Percentiles rank a stretch among this genome's conserved stretches.
These are phyloP conservation scores for Pseudoatta argentina DNA, from an alignment of 1,140 invertebrate genomes.

Conservation along the genomic window DNA sequence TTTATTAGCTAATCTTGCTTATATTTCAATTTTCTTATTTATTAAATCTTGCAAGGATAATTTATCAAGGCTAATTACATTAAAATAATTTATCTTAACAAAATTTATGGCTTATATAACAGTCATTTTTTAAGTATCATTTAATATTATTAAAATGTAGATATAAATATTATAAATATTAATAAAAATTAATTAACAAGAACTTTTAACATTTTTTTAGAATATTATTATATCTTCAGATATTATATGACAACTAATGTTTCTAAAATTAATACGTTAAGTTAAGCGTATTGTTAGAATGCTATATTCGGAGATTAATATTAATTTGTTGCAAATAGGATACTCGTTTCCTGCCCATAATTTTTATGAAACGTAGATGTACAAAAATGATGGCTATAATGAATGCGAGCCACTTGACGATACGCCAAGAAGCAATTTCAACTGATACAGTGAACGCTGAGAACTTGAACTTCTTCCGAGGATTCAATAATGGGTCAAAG, in stretches of 20 bases:
- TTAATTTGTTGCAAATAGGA: constrained; percentile 3
- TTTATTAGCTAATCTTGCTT: constrained; percentile 24
- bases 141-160: neutral
- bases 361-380: neutral
- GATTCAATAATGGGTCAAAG: constrained; percentile 5
- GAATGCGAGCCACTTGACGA: constrained; percentile 12
- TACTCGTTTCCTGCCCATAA: neutral
- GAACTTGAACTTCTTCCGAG: constrained; percentile 48
- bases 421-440: constrained; percentile 52
- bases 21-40: neutral
- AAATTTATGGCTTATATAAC: neutral
- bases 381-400: neutral
- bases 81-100: neutral
- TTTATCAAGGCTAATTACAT: neutral
- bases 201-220: neutral
- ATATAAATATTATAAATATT: constrained; percentile 2
- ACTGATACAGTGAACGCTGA: constrained; percentile 9
- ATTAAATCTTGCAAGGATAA: constrained; percentile 15
- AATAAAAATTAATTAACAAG: neutral
- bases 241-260: neutral
- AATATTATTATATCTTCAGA: constrained; percentile 1
- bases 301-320: neutral
- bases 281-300: neutral
- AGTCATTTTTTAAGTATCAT: neutral
- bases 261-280: constrained; percentile 2